Percentiles rank a stretch among this genome's conserved stretches.
Evolutionary conservation across 2,113 vertebrate genomes (phyloP).

Genomic region (Puma concolor): DNA sequence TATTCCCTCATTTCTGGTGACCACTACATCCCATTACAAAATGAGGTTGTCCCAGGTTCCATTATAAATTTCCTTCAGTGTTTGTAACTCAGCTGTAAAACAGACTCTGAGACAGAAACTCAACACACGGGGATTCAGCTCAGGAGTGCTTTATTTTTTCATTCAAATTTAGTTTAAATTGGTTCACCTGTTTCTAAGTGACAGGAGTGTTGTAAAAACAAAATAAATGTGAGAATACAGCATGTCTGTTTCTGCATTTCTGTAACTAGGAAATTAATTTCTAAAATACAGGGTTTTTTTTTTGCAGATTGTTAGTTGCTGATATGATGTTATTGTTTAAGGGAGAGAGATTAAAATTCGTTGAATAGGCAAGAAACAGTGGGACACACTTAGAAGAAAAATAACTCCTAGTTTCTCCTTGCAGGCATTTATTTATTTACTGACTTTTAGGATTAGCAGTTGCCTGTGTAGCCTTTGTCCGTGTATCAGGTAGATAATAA

Average conservation of each 20-base stretch:
- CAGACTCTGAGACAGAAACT: conserved; percentile 4
- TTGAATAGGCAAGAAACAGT: not conserved
- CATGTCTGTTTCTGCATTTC: not conserved
- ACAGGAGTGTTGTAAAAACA: not conserved
- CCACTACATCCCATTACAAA: not conserved
- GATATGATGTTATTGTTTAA: not conserved
- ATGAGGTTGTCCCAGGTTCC: not conserved
- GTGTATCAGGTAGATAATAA: not conserved
- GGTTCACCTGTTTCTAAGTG: not conserved
- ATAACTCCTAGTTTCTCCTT: not conserved
- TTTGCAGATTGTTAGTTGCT: not conserved
- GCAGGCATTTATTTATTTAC: not conserved
- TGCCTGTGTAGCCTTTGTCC: not conserved
- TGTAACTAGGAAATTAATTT: conserved; percentile 17
- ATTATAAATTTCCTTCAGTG: not conserved
- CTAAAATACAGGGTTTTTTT: not conserved
- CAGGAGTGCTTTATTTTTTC: not conserved
- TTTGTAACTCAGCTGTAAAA: conserved; percentile 29
- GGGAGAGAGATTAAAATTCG: not conserved
- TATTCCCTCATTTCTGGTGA: not conserved
- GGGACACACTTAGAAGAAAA: not conserved
- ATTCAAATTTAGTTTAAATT: conserved; percentile 63
- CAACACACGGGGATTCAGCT: not conserved
- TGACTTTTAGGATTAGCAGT: conserved; percentile 11
- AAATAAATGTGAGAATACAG: not conserved